phyloP scores from a whole-genome alignment of 1,140 invertebrate species.

The Apis dorsata region DNA sequence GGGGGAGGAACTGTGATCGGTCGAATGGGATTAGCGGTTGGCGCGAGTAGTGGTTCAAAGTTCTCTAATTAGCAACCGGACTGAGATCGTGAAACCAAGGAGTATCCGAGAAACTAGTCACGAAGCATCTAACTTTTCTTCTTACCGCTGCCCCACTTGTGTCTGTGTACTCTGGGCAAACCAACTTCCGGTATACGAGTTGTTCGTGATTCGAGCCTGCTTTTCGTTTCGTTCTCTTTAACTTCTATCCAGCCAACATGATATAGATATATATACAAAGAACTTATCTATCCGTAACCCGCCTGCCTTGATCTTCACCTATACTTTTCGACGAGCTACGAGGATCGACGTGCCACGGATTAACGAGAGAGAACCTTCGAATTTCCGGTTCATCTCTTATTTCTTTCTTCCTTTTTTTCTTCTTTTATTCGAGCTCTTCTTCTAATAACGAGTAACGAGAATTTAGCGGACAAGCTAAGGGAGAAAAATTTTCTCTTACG shows the following conservation, averaged over 20 bases:
- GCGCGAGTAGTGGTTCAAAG: conserved; percentile 21
- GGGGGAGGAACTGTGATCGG: background rate
- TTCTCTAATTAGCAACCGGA: conserved; percentile 53
- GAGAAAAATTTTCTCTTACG: no score
- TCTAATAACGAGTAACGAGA: no score
- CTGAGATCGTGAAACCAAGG: conserved; percentile 40
- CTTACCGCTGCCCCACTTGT: conserved; percentile 5
- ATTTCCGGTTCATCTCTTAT: background rate
- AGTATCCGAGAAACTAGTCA: conserved; percentile 54
- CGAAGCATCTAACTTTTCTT: conserved; percentile 42
- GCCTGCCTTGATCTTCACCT: background rate
- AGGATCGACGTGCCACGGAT: background rate
- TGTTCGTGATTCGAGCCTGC: conserved; percentile 15
- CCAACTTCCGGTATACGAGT: background rate
- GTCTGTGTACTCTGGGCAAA: background rate
- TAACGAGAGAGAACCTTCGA: background rate
- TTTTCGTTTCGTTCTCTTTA: background rate
- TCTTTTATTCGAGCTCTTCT: no score
- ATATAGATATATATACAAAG: background rate
- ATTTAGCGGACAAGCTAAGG: no score
- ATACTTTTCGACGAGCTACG: background rate
- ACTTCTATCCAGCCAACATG: background rate
- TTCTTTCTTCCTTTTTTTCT: no score
- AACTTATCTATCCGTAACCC: background rate
- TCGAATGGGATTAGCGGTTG: conserved; percentile 47